Evolutionary conservation across 2,113 vertebrate species (phyloP), one percentile per base, ranked within the genome.

Genomic region (Elgaria multicarinata): DNA sequence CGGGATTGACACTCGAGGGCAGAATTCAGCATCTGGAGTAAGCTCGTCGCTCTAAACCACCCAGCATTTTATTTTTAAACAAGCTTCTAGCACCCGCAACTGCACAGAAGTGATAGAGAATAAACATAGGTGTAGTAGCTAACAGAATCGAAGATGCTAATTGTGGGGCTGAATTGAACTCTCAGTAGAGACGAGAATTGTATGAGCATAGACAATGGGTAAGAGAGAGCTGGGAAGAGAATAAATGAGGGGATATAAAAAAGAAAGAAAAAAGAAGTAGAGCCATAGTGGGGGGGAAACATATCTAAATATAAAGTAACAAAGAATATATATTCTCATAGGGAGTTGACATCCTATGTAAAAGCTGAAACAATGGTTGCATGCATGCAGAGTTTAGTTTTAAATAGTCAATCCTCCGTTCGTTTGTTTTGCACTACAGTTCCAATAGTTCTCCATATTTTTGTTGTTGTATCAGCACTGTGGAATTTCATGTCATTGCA

Each of bases 1-100:
- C 42, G 62, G 39, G 62, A 44, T 53, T 89, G 88, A 78, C 44
- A 85, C 82, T 77, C 82, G 39, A 84, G 72, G 88, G 81, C 82
- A 89, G 88, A 55, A 85, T 69, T 69, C 83, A 67, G 72, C 39
- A 89, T 78, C 74, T 55, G 82, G n/a, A 77, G 64, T 36, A 55
- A 9, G 31, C 16, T 42, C 50, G 1, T 33, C 72, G 69, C 55
- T 89, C 44, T 85, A 53, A 89, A 67, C 64, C 53, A 53, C 58
- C n/a, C 26, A 42, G 8, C 26, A 8, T 24, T 77, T 67, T 78
- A 78, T 50, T 77, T 84, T 78, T 55, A 39, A 89, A 67, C 58
- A 85, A 58, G 62, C 64, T 10, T 42, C 44, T 71, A 77, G n/a
- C 44, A 39, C 44, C 66, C 46, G 77, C 39, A 24, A 36, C 14